These are phyloP conservation scores for Escarpia spicata DNA, from an alignment of 2,888 invertebrate genomes.

Conservation along the genomic window DNA sequence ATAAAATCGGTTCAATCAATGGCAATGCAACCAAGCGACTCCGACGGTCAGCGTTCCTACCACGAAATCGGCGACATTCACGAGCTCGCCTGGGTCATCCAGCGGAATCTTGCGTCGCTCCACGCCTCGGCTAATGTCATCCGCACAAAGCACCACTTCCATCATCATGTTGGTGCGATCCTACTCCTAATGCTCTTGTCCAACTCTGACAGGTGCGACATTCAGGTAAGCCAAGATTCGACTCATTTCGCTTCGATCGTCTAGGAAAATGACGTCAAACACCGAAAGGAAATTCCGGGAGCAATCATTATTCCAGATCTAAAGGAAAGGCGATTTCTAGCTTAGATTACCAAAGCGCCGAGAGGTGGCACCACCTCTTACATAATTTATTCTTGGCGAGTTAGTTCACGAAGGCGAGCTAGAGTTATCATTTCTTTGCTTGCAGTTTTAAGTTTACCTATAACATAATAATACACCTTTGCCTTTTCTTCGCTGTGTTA, in stretches of 20 bases:
- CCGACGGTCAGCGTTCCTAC: neutral
- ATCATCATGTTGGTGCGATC: neutral
- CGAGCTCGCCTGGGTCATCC: neutral
- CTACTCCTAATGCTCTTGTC: neutral
- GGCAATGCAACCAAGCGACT: neutral
- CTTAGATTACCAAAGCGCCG: neutral
- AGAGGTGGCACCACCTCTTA: too few relatives aligned
- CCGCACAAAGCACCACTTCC: neutral
- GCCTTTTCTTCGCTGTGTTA: too few relatives aligned
- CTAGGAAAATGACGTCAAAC: neutral
- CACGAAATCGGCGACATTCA: slow-evolving; percentile 13
- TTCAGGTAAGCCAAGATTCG: neutral
- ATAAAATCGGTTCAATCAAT: neutral
- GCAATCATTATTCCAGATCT: neutral
- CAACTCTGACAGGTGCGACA: neutral
- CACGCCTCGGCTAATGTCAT: neutral
- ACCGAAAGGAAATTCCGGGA: neutral
- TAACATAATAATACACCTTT: too few relatives aligned
- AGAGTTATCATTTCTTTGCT: too few relatives aligned
- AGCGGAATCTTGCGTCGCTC: neutral
- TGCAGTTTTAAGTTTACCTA: too few relatives aligned
- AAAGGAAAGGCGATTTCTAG: neutral
- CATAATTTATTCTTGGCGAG: too few relatives aligned
- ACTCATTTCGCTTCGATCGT: neutral
- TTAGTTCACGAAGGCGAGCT: too few relatives aligned